phyloP scores from a whole-genome alignment of 2,888 invertebrate genomes.

The Alviniconcha strummeri region DNA sequence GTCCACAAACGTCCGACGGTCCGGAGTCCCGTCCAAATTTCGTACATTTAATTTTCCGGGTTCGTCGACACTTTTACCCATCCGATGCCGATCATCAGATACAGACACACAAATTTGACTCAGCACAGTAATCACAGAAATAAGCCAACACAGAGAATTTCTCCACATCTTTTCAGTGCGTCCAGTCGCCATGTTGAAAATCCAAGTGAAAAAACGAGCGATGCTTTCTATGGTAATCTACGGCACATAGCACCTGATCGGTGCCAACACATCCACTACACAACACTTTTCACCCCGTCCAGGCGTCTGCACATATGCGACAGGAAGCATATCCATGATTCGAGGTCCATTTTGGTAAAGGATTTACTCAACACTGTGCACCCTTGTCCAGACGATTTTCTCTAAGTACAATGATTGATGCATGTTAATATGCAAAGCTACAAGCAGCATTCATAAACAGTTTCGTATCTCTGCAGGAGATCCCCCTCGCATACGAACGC shows the following conservation, averaged over 20 bases:
- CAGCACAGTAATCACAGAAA: constrained; percentile 41
- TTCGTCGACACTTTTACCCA: constrained; percentile 37
- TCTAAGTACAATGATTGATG: constrained; percentile 36
- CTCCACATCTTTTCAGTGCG: constrained; percentile 37
- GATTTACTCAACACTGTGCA: constrained; percentile 20
- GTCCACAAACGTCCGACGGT: constrained; percentile 41
- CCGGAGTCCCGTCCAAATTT: constrained; percentile 46
- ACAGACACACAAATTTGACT: constrained; percentile 30
- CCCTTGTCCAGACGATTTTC: constrained; percentile 36
- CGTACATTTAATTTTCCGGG: constrained; percentile 43
- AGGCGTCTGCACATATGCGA: constrained; percentile 47
- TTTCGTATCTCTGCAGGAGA: constrained; percentile 37
- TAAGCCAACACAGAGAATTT: constrained; percentile 35
- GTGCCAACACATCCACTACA: constrained; percentile 7
- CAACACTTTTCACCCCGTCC: constrained; percentile 37
- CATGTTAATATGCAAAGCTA: constrained; percentile 48
- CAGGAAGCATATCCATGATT: constrained; percentile 43
- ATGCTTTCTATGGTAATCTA: constrained; percentile 22
- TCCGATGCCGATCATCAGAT: constrained; percentile 40
- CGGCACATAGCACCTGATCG: constrained; percentile 15
- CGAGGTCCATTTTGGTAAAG: constrained; percentile 28
- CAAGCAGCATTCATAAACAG: constrained; percentile 26
- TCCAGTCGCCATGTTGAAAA: constrained; percentile 55
- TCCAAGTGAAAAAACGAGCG: constrained; percentile 26
- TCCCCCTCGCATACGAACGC: constrained; percentile 11